Conservation (phyloP, 2,888 invertebrate genomes). For the Idaea dimidiata region DNA sequence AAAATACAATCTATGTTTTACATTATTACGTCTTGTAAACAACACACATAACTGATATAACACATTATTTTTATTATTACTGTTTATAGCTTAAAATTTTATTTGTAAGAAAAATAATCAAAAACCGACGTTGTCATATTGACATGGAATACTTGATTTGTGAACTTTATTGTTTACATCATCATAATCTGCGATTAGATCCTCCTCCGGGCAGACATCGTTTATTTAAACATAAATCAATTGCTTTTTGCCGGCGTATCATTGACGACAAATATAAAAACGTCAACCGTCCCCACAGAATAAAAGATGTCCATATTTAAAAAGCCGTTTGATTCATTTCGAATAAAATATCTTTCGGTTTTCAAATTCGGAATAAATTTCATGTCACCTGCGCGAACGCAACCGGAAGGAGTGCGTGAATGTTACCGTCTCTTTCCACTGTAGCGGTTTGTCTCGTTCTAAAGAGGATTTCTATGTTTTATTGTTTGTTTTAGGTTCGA, state of each 20-base stretch:
- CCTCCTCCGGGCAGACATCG: conserved; percentile 44
- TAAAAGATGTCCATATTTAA: conserved; percentile 79
- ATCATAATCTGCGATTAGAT: conserved; percentile 29
- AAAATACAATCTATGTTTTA: too few species aligned
- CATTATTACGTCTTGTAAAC: too few species aligned
- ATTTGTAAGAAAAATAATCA: too few species aligned
- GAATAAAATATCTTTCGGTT: conserved; percentile 76
- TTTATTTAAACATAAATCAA: conserved; percentile 76
- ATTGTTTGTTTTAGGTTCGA: conserved; percentile 66
- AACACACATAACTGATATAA: too few species aligned
- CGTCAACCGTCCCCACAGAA: conserved; percentile 71
- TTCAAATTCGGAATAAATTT: conserved; percentile 81
- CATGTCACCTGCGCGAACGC: conserved; percentile 76
- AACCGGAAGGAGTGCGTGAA: conserved; percentile 70
- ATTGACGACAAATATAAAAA: conserved; percentile 78
- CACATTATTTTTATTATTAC: too few species aligned
- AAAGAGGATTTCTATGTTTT: conserved; percentile 43
- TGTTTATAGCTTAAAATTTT: too few species aligned
- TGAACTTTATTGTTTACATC: background rate
- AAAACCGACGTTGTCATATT: too few species aligned
- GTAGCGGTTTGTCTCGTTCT: conserved; percentile 29
- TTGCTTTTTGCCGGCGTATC: conserved; percentile 58
- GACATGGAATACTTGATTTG: too few species aligned
- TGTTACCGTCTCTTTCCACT: conserved; percentile 29
- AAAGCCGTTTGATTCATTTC: conserved; percentile 77